These are phyloP conservation scores for Thrips palmi DNA, from an alignment of 1,140 invertebrate genomes.

Conservation along the genomic window DNA sequence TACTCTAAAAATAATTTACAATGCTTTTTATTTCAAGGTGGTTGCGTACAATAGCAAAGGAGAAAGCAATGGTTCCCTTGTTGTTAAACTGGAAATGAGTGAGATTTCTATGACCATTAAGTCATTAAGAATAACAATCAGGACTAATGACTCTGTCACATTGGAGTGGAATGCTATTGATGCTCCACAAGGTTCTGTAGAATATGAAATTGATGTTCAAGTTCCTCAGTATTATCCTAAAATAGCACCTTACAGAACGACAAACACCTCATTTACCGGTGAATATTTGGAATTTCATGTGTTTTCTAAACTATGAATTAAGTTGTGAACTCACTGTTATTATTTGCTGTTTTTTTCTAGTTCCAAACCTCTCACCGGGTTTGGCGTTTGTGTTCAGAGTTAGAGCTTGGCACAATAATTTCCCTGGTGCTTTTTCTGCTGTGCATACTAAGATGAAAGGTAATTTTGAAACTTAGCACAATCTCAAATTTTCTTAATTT, in stretches of 20 bases:
- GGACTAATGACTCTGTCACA: too few species aligned
- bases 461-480: conserved; percentile 7
- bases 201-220: conserved; percentile 34
- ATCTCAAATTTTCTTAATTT: background rate
- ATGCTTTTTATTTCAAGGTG: background rate
- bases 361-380: conserved; percentile 36
- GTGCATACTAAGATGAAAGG: conserved; percentile 34
- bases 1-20: too few species aligned
- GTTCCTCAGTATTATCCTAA: conserved; percentile 30
- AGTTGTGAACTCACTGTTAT: background rate
- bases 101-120: background rate
- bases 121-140: too few species aligned
- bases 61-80: background rate
- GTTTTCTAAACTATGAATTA: background rate
- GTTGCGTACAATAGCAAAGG: background rate
- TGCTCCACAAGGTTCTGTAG: conserved; percentile 37
- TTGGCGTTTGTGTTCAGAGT: conserved; percentile 38
- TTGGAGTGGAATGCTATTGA: conserved; percentile 38
- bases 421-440: conserved; percentile 31
- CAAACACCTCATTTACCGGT: conserved; percentile 20
- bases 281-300: background rate
- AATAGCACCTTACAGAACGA: conserved; percentile 15
- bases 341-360: conserved; percentile 19
- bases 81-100: background rate
- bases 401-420: conserved; percentile 35